These are phyloP conservation scores for Plebejus melissa DNA, from an alignment of 2,888 invertebrate species.

Conservation along the genomic window DNA sequence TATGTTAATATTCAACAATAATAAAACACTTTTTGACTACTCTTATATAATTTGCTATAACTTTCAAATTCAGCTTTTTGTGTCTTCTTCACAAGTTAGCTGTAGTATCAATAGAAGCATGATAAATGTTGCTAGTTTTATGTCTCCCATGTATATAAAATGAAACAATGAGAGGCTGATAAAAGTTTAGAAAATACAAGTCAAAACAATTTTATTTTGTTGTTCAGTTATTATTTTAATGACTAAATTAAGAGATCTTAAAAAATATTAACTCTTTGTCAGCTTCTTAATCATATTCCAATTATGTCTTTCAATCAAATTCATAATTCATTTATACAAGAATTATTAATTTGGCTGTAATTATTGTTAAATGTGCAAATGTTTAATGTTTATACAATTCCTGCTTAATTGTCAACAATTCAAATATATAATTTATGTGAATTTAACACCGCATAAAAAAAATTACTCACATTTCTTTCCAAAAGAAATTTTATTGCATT, in stretches of 20 bases:
- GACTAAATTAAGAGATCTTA: not conserved
- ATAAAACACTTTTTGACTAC: slow-evolving; percentile 11
- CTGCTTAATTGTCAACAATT: not conserved
- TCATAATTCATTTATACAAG: not conserved
- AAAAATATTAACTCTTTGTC: not conserved
- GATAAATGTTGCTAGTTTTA: slow-evolving; percentile 14
- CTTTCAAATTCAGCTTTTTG: slow-evolving; percentile 5
- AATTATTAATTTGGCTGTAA: not conserved
- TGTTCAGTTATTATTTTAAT: not conserved
- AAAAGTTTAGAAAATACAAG: not conserved
- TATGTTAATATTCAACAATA: not conserved
- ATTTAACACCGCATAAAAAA: too few species aligned
- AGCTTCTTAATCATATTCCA: not conserved
- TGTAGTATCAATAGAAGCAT: slow-evolving; percentile 2
- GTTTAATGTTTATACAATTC: not conserved
- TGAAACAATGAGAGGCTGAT: not conserved
- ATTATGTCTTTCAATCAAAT: not conserved
- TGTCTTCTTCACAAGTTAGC: slow-evolving; percentile 13
- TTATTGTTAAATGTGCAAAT: not conserved
- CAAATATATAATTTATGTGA: too few species aligned
- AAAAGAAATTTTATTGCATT: not conserved
- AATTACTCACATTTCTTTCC: too few species aligned
- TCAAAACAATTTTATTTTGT: not conserved
- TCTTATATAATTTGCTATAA: not conserved
- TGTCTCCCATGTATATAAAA: slow-evolving; percentile 5